phyloP scores from a whole-genome alignment of 1,140 invertebrate genomes.

The Drosophila orosa region DNA sequence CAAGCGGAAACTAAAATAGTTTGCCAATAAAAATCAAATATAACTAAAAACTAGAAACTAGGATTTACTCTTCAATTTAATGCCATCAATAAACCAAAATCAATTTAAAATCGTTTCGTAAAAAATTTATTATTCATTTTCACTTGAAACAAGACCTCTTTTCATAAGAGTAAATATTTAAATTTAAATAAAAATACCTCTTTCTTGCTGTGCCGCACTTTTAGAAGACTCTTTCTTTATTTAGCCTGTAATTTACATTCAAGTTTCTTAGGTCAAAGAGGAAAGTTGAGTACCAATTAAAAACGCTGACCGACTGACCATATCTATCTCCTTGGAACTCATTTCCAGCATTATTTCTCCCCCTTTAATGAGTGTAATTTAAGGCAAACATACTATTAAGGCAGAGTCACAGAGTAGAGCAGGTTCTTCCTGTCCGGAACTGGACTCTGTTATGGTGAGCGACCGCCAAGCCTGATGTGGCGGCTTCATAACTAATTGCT shows the following conservation, averaged over 20 bases:
- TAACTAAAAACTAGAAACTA: too few relatives aligned
- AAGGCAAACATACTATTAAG: conserved; percentile 2
- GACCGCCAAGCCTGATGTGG: conserved; percentile 8
- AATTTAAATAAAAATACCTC: too few relatives aligned
- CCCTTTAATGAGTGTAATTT: conserved; percentile 3
- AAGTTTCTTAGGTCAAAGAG: conserved; percentile 1
- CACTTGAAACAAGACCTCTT: neutral
- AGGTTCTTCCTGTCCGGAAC: neutral
- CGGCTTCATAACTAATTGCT: conserved; percentile 8
- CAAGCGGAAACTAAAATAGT: too few relatives aligned
- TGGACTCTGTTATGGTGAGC: neutral
- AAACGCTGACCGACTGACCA: conserved; percentile 7
- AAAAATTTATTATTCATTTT: too few relatives aligned
- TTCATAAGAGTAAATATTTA: too few relatives aligned
- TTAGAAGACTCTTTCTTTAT: neutral
- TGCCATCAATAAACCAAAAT: too few relatives aligned
- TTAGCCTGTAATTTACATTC: conserved; percentile 7
- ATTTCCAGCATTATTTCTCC: neutral
- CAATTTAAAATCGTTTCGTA: too few relatives aligned
- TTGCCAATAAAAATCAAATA: too few relatives aligned
- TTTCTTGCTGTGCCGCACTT: neutral
- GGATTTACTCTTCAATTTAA: too few relatives aligned
- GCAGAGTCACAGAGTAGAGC: neutral
- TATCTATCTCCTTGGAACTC: neutral
- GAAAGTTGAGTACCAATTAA: conserved; percentile 26